Conservation (phyloP, 2,113 vertebrate species). For the Mormoops blainvillei region DNA sequence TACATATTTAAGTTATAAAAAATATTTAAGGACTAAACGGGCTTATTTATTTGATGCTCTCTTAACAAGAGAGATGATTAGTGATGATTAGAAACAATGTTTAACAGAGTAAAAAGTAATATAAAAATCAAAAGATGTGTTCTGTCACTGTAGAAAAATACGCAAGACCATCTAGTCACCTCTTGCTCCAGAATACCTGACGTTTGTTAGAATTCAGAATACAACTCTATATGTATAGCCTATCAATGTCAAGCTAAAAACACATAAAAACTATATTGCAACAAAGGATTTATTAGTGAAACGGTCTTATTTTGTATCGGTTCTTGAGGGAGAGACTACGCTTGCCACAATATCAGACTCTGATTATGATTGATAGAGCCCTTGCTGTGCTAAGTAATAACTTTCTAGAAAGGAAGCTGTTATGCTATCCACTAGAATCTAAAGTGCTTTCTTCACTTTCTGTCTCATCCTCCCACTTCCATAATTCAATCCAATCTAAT, state of each 20-base stretch:
- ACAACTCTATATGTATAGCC: background rate
- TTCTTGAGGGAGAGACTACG: background rate
- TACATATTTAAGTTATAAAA: background rate
- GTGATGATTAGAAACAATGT: background rate
- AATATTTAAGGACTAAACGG: background rate
- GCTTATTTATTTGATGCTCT: background rate
- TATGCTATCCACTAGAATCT: background rate
- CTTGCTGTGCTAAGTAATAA: background rate
- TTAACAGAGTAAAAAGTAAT: background rate
- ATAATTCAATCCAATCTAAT: background rate
- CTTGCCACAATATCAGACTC: background rate
- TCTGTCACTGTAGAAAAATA: background rate
- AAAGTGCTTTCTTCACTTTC: background rate
- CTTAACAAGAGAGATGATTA: background rate
- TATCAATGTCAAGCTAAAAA: constrained; percentile 16
- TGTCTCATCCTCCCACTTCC: rapidly evolving
- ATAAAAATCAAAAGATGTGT: background rate
- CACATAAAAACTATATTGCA: background rate
- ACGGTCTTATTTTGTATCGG: background rate
- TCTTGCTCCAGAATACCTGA: background rate
- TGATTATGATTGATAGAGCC: background rate
- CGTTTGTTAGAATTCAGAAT: background rate
- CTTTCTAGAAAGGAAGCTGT: background rate
- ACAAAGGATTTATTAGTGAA: constrained; percentile 29
- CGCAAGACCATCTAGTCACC: background rate